phyloP scores from a whole-genome alignment of 1,140 invertebrate genomes.

The Aporrectodea caliginosa region DNA sequence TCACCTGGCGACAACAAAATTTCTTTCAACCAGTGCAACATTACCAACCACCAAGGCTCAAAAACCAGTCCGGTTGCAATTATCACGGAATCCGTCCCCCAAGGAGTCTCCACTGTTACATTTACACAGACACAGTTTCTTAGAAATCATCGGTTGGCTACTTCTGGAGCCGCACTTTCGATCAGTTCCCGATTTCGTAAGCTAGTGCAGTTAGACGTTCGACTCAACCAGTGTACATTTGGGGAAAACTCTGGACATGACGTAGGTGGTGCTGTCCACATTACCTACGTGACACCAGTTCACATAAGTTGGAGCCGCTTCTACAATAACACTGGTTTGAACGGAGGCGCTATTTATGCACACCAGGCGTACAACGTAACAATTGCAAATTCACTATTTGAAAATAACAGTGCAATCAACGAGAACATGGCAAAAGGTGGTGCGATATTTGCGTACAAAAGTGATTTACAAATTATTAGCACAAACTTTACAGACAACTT shows the following conservation, averaged over 20 bases:
- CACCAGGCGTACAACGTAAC: not conserved
- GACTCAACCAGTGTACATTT: not conserved
- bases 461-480: not conserved
- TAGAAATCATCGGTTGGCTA: not conserved
- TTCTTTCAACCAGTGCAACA: not conserved
- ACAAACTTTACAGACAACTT: not conserved
- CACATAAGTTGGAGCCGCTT: not conserved
- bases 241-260: not conserved
- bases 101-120: not conserved
- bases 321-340: not conserved
- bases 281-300: not conserved
- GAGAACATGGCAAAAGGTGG: not conserved
- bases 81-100: not conserved
- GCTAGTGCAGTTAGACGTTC: not conserved
- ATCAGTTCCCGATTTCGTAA: not conserved
- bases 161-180: not conserved
- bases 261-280: not conserved
- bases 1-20: not conserved
- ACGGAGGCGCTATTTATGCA: not conserved
- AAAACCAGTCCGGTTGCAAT: not conserved
- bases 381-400: not conserved
- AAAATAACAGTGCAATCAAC: not conserved
- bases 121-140: not conserved
- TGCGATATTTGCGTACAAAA: not conserved
- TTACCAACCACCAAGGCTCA: not conserved